Percentiles rank a stretch among this genome's conserved stretches.
These are phyloP conservation scores for Rutilus rutilus DNA, from an alignment of 2,113 vertebrate species.

Conservation along the genomic window DNA sequence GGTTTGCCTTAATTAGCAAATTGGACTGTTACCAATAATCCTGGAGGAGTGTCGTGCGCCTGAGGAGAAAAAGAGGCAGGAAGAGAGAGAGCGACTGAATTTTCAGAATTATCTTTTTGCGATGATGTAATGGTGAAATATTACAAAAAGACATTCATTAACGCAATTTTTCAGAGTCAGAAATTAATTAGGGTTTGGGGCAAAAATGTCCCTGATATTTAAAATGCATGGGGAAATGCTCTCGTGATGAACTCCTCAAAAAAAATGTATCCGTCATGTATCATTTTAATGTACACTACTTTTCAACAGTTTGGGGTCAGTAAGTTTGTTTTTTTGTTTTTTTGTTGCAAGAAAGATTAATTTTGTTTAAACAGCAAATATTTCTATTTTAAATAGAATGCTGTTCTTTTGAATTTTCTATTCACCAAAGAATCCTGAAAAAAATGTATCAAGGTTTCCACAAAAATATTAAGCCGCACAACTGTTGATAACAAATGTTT, in stretches of 20 bases:
- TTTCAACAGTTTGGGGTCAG: background rate
- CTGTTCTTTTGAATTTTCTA: background rate
- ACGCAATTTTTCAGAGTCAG: background rate
- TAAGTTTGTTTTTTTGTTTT: background rate
- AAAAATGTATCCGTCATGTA: background rate
- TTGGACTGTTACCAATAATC: conserved; percentile 31
- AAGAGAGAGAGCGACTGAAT: background rate
- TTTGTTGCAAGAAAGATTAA: background rate
- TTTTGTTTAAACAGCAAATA: background rate
- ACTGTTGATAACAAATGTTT: background rate
- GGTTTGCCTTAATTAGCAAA: conserved; percentile 40
- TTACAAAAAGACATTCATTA: background rate
- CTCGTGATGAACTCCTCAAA: background rate
- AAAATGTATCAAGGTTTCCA: background rate
- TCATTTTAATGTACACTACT: background rate
- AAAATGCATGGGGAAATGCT: background rate
- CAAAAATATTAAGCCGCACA: background rate
- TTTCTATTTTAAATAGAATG: background rate
- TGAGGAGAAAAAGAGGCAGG: background rate
- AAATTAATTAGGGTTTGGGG: background rate
- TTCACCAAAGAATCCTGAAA: background rate
- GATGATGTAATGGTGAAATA: conserved; percentile 5
- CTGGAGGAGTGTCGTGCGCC: conserved; percentile 24
- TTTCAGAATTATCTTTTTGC: background rate
- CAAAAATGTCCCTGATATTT: background rate